A percentile compares a stretch with the other conserved stretches of the same genome.
Conservation (phyloP, 2,888 invertebrate species). For the Sisyra nigra region DNA sequence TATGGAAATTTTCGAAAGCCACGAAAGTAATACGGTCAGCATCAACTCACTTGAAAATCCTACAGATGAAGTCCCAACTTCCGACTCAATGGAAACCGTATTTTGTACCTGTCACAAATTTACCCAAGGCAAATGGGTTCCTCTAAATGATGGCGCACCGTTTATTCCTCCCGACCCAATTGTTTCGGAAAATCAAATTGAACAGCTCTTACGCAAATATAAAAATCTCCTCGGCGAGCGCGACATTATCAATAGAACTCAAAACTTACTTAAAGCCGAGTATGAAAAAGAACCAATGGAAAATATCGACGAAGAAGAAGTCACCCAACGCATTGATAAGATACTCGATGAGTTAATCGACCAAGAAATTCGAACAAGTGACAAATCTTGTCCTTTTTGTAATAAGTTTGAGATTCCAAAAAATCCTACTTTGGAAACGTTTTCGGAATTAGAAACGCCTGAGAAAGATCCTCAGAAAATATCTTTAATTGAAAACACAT, state of each 20-base stretch:
- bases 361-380: background rate
- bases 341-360: slow-evolving; percentile 1
- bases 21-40: no score
- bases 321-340: background rate
- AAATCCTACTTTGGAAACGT: no score
- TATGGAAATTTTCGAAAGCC: no score
- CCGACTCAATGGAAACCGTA: background rate
- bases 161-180: background rate
- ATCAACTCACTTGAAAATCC: no score
- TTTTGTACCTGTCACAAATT: slow-evolving; percentile 7
- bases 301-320: background rate
- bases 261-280: background rate
- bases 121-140: slow-evolving; percentile 1
- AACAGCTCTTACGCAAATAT: background rate
- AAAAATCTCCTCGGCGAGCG: no score
- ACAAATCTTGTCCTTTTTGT: background rate
- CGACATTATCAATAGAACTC: background rate
- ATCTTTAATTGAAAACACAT: background rate
- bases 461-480: background rate
- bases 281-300: background rate
- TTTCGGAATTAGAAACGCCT: no score
- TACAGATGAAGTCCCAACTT: no score
- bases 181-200: background rate
- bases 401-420: background rate
- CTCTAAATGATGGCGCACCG: slow-evolving; percentile 1